Evolutionary conservation across 2,113 vertebrate species (phyloP).

Genomic region (Excalfactoria chinensis): DNA sequence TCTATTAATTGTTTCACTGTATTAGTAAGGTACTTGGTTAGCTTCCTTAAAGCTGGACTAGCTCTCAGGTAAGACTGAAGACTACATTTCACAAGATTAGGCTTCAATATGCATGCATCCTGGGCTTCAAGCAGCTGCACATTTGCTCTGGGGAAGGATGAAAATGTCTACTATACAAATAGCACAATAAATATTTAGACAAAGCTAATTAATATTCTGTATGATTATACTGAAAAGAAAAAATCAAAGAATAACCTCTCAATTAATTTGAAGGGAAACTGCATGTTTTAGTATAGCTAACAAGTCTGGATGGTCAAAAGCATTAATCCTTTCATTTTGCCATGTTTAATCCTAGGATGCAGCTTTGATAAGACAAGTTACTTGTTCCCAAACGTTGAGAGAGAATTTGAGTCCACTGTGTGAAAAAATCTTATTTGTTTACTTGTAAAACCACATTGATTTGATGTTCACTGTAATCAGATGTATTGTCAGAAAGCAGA

Average conservation of each 20-base stretch:
- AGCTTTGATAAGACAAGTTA: not conserved
- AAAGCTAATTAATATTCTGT: not conserved
- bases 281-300: not conserved
- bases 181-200: not conserved
- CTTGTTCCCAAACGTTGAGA: not conserved
- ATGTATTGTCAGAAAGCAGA: not conserved
- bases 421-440: not conserved
- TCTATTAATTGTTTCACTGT: not conserved
- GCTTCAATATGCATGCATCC: not conserved
- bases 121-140: not conserved
- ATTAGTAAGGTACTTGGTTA: not conserved
- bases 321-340: not conserved
- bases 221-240: not conserved
- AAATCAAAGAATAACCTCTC: not conserved
- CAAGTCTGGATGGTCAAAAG: not conserved
- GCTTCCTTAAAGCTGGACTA: not conserved
- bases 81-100: not conserved
- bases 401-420: not conserved
- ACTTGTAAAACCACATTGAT: not conserved
- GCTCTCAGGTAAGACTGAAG: not conserved
- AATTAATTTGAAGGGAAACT: not conserved
- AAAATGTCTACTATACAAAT: not conserved
- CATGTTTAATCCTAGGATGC: not conserved
- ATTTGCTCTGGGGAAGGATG: not conserved
- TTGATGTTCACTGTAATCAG: not conserved